Conservation (phyloP, 2,113 vertebrate genomes). For the Brienomyrus brachyistius region DNA sequence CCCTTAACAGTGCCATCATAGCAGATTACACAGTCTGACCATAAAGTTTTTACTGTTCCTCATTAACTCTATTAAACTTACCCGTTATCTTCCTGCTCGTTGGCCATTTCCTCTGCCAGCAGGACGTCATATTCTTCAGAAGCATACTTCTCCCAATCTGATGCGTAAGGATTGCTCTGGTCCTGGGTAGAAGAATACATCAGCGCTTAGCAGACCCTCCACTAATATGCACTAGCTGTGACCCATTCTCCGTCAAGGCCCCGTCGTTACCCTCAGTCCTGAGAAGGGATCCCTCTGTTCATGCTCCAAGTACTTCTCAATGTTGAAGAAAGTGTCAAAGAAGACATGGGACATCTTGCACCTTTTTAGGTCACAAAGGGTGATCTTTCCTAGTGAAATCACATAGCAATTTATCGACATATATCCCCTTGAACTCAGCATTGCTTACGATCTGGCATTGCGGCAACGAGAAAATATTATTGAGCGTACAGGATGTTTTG, state of each 20-base stretch:
- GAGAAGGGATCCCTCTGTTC: constrained; percentile 84
- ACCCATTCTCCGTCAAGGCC: not conserved
- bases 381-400: constrained; percentile 71
- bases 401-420: not conserved
- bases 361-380: constrained; percentile 80
- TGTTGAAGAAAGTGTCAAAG: constrained; percentile 92
- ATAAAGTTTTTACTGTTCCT: not conserved
- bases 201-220: constrained; percentile 7
- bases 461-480: not conserved
- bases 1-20: not conserved
- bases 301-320: constrained; percentile 90
- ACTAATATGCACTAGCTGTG: not conserved
- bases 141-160: constrained; percentile 91
- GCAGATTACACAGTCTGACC: not conserved
- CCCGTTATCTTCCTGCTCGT: constrained; percentile 77
- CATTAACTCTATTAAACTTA: constrained; percentile 45
- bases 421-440: not conserved
- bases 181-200: constrained; percentile 57
- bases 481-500: not conserved
- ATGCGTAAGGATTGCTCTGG: constrained; percentile 68
- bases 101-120: constrained; percentile 81
- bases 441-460: not conserved
- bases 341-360: constrained; percentile 80
- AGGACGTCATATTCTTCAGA: constrained; percentile 84
- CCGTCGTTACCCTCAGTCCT: constrained; percentile 57